Conservation (phyloP, 2,888 invertebrate species). For the Zhuqinia jingwanae region DNA sequence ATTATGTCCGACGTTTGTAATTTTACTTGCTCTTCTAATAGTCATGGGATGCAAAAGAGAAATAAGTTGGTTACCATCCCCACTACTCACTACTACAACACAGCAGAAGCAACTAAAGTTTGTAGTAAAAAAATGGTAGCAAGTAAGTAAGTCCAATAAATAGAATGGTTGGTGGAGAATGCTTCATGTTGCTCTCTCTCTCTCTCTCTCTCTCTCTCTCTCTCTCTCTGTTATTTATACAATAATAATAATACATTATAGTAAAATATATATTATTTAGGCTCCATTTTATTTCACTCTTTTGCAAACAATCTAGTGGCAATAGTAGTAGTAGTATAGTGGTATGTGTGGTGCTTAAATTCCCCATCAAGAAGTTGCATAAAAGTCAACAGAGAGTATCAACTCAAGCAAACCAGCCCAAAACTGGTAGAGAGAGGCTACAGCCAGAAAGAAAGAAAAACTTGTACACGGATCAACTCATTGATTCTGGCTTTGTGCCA, state of each 20-base stretch:
- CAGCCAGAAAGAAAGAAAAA: no score
- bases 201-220: no score
- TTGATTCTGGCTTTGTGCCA: conserved; percentile 71
- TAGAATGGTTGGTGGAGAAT: no score
- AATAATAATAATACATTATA: no score
- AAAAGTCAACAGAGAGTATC: conserved; percentile 61
- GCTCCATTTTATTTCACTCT: conserved; percentile 37
- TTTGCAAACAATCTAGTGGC: conserved; percentile 18
- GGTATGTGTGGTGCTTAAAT: conserved; percentile 47
- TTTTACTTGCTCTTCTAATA: not conserved
- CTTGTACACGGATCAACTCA: conserved; percentile 51
- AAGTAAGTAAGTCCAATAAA: no score
- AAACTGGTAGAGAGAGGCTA: no score
- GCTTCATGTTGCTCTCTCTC: no score
- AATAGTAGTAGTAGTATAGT: no score
- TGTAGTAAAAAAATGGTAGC: no score
- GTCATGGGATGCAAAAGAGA: not conserved
- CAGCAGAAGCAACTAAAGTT: no score
- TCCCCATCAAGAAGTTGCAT: conserved; percentile 59
- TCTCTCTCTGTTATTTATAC: no score
- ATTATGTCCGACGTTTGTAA: conserved; percentile 35
- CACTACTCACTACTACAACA: no score
- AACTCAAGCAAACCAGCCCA: conserved; percentile 23
- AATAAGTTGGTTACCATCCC: not conserved
- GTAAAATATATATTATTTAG: conserved; percentile 8